Conservation (phyloP, 1,140 invertebrate species). For the Hesperophylax magnus region DNA sequence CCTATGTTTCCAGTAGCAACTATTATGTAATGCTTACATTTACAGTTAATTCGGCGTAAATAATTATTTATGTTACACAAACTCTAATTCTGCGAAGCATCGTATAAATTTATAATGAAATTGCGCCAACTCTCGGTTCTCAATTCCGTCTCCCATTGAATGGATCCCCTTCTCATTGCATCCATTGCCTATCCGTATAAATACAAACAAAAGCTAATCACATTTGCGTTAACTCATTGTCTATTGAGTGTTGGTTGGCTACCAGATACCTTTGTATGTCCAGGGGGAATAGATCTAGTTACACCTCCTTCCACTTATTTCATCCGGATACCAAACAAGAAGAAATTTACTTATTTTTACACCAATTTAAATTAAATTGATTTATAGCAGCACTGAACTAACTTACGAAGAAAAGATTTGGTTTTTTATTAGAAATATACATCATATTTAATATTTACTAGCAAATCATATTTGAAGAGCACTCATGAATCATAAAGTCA, state of each 20-base stretch:
- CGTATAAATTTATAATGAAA: slow-evolving; percentile 25
- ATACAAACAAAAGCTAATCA: slow-evolving; percentile 56
- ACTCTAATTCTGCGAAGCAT: neutral
- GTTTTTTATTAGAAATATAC: no score
- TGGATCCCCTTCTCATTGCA: slow-evolving; percentile 33
- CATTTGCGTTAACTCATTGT: slow-evolving; percentile 58
- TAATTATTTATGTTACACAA: no score
- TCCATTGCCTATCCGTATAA: slow-evolving; percentile 38
- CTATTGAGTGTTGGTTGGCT: slow-evolving; percentile 57
- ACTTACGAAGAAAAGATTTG: no score
- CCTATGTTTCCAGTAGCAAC: no score
- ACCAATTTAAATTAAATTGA: no score
- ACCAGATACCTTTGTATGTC: slow-evolving; percentile 38
- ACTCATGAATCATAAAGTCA: slow-evolving; percentile 7
- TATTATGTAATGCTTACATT: no score
- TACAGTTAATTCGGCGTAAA: no score
- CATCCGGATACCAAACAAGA: neutral
- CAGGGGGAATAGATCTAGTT: slow-evolving; percentile 53
- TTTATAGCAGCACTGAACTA: no score
- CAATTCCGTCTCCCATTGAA: slow-evolving; percentile 19
- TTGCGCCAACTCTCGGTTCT: slow-evolving; percentile 15
- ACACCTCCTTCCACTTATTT: slow-evolving; percentile 38
- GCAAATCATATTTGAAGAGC: neutral
- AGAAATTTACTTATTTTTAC: neutral
- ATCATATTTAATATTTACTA: no score